A percentile compares a stretch with the other conserved stretches of the same genome.
phyloP scores from a whole-genome alignment of 2,113 vertebrate genomes.

The Campylomormyrus tamandua region DNA sequence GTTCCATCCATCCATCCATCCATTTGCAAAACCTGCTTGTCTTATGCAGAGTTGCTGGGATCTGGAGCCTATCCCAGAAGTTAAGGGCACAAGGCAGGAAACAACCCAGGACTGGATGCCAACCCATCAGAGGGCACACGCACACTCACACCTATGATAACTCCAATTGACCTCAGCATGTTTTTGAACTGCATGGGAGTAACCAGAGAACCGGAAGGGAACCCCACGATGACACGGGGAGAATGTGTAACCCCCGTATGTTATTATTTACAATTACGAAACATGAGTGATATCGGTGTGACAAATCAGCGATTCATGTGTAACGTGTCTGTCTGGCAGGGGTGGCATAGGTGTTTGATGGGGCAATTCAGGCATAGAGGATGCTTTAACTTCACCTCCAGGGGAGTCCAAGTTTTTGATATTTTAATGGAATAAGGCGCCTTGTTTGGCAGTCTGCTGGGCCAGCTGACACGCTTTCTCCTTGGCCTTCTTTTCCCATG shows the following conservation, averaged over 20 bases:
- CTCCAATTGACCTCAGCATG: neutral
- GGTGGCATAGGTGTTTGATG: neutral
- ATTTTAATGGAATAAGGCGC: neutral
- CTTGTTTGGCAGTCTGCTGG: neutral
- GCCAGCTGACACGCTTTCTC: neutral
- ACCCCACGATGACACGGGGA: too few species aligned
- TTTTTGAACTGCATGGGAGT: too few species aligned
- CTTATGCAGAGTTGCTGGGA: neutral
- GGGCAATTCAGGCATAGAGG: neutral
- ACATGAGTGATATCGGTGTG: neutral
- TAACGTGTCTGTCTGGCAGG: neutral
- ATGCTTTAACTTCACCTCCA: neutral
- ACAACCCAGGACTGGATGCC: neutral
- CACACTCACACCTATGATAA: neutral
- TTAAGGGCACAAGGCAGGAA: neutral
- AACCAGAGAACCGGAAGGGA: too few species aligned
- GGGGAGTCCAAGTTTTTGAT: neutral
- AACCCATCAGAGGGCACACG: neutral
- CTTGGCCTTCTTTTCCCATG: constrained; percentile 4
- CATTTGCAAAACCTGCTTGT: neutral
- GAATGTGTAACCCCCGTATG: neutral
- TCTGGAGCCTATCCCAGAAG: neutral
- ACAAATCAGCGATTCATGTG: neutral
- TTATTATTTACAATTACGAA: neutral
- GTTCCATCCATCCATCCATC: neutral